Evolutionary conservation across 2,797 vertebrate species (phyloP).

Genomic region (Phoeniculus purpureus): DNA sequence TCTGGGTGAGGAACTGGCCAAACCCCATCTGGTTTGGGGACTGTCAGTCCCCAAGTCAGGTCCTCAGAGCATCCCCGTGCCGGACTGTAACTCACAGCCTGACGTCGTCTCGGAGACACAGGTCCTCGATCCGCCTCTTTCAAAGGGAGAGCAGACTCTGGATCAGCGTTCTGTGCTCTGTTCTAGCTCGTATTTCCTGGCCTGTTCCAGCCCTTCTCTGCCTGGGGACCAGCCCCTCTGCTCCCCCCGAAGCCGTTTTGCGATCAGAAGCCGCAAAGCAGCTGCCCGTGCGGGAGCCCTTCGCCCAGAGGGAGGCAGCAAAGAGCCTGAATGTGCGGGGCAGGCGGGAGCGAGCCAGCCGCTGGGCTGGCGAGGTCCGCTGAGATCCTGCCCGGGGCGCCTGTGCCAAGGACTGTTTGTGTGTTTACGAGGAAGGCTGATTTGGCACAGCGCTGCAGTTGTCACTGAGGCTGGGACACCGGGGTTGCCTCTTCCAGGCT

Average conservation of each 20-base stretch:
- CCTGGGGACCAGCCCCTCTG: not conserved
- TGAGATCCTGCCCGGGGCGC: not conserved
- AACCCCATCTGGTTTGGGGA: not conserved
- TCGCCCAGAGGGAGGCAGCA: constrained; percentile 32
- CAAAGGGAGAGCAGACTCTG: not conserved
- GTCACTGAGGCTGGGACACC: not conserved
- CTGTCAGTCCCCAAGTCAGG: not conserved
- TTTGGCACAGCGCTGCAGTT: constrained; percentile 18
- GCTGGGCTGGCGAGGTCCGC: constrained; percentile 3
- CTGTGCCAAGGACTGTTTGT: constrained; percentile 69
- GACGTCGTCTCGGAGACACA: not conserved
- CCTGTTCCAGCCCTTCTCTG: not conserved
- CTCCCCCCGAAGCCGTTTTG: not conserved
- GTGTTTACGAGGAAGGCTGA: constrained; percentile 62
- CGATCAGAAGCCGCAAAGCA: not conserved
- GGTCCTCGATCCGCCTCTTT: not conserved
- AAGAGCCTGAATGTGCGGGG: not conserved
- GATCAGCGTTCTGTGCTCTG: not conserved
- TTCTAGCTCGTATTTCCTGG: not conserved
- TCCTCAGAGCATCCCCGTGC: not conserved
- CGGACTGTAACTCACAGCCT: not conserved
- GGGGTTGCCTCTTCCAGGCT: constrained; percentile 36
- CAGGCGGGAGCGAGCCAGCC: not conserved
- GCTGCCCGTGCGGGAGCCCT: not conserved
- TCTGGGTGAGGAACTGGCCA: not conserved